Evolutionary conservation across 37 sponge, comb jelly and placozoan genomes (phyloP), one percentile per base, ranked within the genome.

Genomic region (Eunapius fragilis): DNA sequence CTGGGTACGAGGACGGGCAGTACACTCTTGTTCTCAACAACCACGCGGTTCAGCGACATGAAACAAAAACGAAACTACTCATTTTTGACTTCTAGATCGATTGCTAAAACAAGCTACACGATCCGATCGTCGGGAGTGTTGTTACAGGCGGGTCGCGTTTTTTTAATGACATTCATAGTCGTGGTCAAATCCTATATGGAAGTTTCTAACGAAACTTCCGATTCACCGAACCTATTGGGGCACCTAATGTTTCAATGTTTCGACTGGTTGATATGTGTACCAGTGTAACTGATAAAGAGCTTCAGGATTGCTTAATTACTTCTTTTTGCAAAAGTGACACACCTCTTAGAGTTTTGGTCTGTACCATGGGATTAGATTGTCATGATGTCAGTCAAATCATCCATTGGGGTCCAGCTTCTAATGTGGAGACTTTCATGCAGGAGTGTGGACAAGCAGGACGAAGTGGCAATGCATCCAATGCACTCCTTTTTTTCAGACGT

Each of bases 241-340:
- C 80, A 31, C 80, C 87, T 6, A 73, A 79, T 72, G 23, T 72
- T 14, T 23, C 79, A 36, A 25, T 11, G 34, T 86, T 28, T 79
- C 72, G 80, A 22, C 30, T 79, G 38, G 74, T 86, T 22, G 80
- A 86, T 28, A 79, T 86, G 80, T 86, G 28, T 28, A n/a, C 28
- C 32, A 71, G 58, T 35, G 31, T 36, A 28, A 78, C 80, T 3
- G 73, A 86, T 67, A 26, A 25, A n/a, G 19, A 14, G 12, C 68
- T 75, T 11, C 75, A 85, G 70, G 68, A 48, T 31, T 19, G 17
- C 11, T 75, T 85, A 49, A 32, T 85, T 34, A 31, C 68, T 23
- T 72, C 74, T 10, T 71, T 33, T 27, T n/a, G 26, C 70, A 14
- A 17, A 22, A 17, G 25, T 25, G 28, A 33, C 27, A 25, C 69